phyloP scores from a whole-genome alignment of 2,113 vertebrate genomes.

The human (Homo sapiens) region DNA sequence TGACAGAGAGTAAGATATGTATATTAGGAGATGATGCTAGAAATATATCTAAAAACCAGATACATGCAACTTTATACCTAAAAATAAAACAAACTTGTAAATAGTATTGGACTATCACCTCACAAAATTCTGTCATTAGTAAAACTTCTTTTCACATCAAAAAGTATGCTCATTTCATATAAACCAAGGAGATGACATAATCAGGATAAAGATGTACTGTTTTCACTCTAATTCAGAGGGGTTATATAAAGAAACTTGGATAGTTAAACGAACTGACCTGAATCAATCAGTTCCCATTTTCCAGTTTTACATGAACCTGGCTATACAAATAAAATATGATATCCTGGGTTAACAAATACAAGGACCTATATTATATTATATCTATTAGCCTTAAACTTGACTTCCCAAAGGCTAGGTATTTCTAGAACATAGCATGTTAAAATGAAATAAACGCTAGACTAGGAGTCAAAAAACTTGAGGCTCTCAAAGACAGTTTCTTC shows the following conservation, averaged over 20 bases:
- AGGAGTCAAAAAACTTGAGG: neutral
- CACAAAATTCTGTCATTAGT: conserved; percentile 52
- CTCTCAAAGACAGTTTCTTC: neutral
- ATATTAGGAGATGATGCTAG: conserved; percentile 4
- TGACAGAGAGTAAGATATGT: neutral
- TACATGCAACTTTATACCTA: neutral
- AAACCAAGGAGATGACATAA: conserved; percentile 42
- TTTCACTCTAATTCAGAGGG: conserved; percentile 32
- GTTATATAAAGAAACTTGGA: conserved; percentile 32
- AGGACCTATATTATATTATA: neutral
- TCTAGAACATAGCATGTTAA: neutral
- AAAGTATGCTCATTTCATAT: neutral
- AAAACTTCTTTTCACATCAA: conserved; percentile 27
- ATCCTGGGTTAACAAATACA: conserved; percentile 31
- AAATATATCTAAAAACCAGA: conserved; percentile 44
- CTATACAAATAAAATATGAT: neutral
- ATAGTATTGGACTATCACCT: conserved; percentile 32
- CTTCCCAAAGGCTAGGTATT: neutral
- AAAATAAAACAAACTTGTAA: conserved; percentile 45
- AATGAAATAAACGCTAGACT: conserved; percentile 1
- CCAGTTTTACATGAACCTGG: conserved; percentile 3
- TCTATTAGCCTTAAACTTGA: neutral
- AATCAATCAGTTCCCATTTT: conserved; percentile 54
- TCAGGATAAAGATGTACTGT: conserved; percentile 18
- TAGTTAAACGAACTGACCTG: conserved; percentile 1